phyloP scores from a whole-genome alignment of 1,140 invertebrate species.

The Laupala kohalensis region DNA sequence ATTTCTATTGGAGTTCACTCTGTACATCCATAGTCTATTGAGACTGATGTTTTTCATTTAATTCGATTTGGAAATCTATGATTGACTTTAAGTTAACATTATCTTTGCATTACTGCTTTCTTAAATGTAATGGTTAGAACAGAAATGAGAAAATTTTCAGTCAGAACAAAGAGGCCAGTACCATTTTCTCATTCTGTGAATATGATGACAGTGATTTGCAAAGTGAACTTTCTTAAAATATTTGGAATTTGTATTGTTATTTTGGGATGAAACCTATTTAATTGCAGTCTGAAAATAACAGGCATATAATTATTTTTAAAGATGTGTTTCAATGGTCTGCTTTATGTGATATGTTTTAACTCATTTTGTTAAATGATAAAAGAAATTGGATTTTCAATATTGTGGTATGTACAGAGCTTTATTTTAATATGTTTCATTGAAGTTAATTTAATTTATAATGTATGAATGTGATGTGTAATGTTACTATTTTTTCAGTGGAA shows the following conservation, averaged over 20 bases:
- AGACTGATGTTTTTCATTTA: too few relatives aligned
- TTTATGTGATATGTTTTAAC: not conserved
- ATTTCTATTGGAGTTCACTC: too few relatives aligned
- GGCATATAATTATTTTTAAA: not conserved
- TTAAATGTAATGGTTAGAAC: not conserved
- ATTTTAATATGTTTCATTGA: not conserved
- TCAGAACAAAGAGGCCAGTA: not conserved
- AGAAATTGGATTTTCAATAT: not conserved
- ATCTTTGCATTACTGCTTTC: too few relatives aligned
- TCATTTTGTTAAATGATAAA: not conserved
- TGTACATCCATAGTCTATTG: too few relatives aligned
- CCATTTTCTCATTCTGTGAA: not conserved
- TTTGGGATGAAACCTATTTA: not conserved
- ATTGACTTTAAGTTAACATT: too few relatives aligned
- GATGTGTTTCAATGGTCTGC: not conserved
- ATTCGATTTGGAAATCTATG: too few relatives aligned
- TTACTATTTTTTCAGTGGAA: not conserved
- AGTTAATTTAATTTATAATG: not conserved
- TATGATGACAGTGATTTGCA: not conserved
- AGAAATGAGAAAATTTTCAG: not conserved
- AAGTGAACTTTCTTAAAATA: not conserved
- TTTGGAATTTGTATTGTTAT: not conserved
- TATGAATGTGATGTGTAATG: not conserved
- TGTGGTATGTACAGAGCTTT: not conserved
- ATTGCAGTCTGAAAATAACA: too few relatives aligned